Percentiles rank a stretch among this genome's conserved stretches.
These are phyloP conservation scores for Nannobrachium achirus DNA, from an alignment of 2,113 vertebrate genomes.

Conservation along the genomic window DNA sequence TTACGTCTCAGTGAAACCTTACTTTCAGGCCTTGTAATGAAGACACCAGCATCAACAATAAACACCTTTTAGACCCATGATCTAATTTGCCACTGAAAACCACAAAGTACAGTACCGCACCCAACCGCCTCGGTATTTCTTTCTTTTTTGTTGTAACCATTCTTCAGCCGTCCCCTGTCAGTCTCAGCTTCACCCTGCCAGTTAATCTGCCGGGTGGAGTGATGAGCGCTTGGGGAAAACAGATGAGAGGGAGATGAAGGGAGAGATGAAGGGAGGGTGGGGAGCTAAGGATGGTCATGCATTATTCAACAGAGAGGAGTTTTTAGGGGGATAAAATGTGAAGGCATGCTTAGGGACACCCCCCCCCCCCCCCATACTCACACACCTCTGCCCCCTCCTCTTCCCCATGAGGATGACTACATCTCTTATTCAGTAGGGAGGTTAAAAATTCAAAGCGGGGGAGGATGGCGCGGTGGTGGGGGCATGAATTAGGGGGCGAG, in stretches of 20 bases:
- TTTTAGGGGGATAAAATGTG: constrained; percentile 76
- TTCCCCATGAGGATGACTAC: constrained; percentile 60
- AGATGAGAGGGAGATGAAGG: constrained; percentile 59
- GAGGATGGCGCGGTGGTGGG: constrained; percentile 30
- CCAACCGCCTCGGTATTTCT: too few species aligned
- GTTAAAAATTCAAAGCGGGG: constrained; percentile 80
- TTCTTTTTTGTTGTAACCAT: too few species aligned
- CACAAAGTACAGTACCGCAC: too few species aligned
- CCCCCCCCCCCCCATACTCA: constrained; percentile 57
- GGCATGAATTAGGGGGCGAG: background rate
- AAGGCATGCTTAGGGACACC: constrained; percentile 77
- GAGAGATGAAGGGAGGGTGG: constrained; percentile 47
- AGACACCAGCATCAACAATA: too few species aligned
- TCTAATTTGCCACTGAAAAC: too few species aligned
- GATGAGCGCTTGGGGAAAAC: constrained; percentile 61
- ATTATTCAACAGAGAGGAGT: constrained; percentile 77
- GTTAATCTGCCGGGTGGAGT: constrained; percentile 69
- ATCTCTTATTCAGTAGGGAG: constrained; percentile 80
- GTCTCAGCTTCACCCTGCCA: constrained; percentile 66
- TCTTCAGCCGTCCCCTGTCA: constrained; percentile 12
- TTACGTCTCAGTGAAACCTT: too few species aligned
- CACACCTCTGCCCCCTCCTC: constrained; percentile 55
- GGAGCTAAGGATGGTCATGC: constrained; percentile 63
- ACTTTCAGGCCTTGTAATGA: too few species aligned
- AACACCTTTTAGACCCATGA: too few species aligned